These are phyloP conservation scores for Phortica variegata DNA, from an alignment of 1,140 invertebrate species.

Conservation along the genomic window DNA sequence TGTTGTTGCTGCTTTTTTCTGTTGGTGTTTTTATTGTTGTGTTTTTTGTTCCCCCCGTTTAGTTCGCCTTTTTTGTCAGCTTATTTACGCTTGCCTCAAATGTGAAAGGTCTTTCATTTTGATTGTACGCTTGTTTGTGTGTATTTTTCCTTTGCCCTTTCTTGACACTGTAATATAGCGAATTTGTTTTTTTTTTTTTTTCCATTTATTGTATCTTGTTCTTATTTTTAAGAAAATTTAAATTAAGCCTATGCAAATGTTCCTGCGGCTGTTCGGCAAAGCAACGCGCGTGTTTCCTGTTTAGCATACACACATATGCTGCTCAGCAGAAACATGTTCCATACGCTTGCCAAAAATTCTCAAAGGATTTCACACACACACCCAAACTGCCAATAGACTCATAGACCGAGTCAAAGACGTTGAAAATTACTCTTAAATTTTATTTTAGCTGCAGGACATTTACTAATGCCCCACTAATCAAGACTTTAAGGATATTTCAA, in stretches of 20 bases:
- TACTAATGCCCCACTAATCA: too few relatives aligned
- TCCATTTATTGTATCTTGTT: conserved; percentile 15
- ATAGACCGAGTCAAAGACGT: too few relatives aligned
- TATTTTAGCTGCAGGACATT: too few relatives aligned
- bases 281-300: conserved; percentile 13
- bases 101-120: not conserved
- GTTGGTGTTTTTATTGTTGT: conserved; percentile 6
- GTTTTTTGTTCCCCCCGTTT: conserved; percentile 13
- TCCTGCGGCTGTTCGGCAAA: conserved; percentile 30
- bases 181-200: not conserved
- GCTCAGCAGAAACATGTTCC: too few relatives aligned
- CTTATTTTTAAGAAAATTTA: conserved; percentile 50
- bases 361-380: too few relatives aligned
- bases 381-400: too few relatives aligned
- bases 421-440: too few relatives aligned
- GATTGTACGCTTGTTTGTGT: too few relatives aligned
- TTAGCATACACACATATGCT: conserved; percentile 1
- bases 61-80: too few relatives aligned
- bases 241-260: conserved; percentile 54
- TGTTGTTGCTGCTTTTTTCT: conserved; percentile 11
- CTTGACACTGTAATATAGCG: not conserved
- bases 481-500: too few relatives aligned
- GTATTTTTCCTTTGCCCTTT: not conserved
- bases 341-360: too few relatives aligned
- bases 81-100: too few relatives aligned